Percentiles rank a stretch among this genome's conserved stretches.
These are phyloP conservation scores for Cyclopterus lumpus DNA, from an alignment of 2,797 vertebrate species.

Conservation along the genomic window DNA sequence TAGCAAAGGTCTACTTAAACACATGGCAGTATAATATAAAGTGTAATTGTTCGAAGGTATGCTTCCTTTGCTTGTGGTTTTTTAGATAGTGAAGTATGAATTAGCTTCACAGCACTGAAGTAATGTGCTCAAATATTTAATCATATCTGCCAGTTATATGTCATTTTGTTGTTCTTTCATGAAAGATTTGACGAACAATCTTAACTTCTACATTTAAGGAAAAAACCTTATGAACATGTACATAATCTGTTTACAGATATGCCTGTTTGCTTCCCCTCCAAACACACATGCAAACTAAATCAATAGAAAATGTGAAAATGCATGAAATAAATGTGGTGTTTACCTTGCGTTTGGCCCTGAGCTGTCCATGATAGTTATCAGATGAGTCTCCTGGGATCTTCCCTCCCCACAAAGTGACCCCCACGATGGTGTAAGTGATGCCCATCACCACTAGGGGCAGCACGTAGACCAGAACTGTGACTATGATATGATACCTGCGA, in stretches of 20 bases:
- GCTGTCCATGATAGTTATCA: conserved; percentile 95
- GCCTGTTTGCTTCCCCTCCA: not conserved
- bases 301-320: not conserved
- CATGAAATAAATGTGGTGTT: not conserved
- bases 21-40: not conserved
- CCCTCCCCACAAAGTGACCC: conserved; percentile 95
- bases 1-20: not conserved
- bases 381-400: conserved; percentile 96
- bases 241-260: not conserved
- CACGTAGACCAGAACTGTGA: conserved; percentile 91
- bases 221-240: not conserved
- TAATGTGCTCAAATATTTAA: not conserved
- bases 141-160: not conserved
- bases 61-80: too few species aligned
- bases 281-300: not conserved
- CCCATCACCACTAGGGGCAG: conserved; percentile 95
- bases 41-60: not conserved
- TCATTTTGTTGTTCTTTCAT: not conserved
- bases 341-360: conserved; percentile 97
- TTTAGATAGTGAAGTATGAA: too few species aligned
- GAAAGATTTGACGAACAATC: not conserved
- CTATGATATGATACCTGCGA: conserved; percentile 92
- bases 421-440: conserved; percentile 95
- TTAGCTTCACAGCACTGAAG: too few species aligned
- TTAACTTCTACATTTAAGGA: not conserved